Conservation (phyloP, 1,140 invertebrate genomes). For the Drosophila nasuta region DNA sequence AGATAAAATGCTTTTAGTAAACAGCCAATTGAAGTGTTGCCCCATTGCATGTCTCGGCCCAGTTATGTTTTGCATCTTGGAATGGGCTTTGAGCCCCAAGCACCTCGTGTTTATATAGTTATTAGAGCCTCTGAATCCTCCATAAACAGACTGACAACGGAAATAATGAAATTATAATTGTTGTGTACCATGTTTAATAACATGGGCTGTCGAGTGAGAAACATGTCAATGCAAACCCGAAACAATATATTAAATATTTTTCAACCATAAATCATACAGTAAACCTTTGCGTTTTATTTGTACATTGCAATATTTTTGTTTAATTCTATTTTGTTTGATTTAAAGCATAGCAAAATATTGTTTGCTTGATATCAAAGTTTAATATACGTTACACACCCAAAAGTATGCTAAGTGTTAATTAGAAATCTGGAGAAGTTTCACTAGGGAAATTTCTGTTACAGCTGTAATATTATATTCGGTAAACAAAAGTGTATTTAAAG, state of each 20-base stretch:
- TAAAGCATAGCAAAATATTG: background rate
- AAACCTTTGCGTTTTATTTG: too few relatives aligned
- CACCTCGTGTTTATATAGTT: constrained; percentile 32
- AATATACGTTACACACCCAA: background rate
- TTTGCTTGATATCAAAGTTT: background rate
- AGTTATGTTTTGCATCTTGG: constrained; percentile 38
- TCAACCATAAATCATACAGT: background rate
- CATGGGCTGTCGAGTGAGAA: background rate
- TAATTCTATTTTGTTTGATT: background rate
- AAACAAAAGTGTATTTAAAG: constrained; percentile 2
- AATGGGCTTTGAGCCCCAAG: background rate
- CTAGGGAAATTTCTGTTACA: background rate
- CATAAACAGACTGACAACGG: background rate
- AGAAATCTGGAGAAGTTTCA: background rate
- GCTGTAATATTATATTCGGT: background rate
- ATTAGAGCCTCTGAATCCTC: constrained; percentile 38
- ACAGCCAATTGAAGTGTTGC: constrained; percentile 23
- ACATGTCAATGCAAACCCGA: background rate
- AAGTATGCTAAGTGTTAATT: background rate
- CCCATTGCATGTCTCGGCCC: constrained; percentile 43
- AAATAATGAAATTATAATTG: constrained; percentile 54
- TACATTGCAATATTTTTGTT: background rate
- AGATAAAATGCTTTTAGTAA: constrained; percentile 52
- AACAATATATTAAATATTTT: background rate
- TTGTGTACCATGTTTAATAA: constrained; percentile 31